phyloP scores from a whole-genome alignment of 2,113 vertebrate species.

The Zosterops pallidus region DNA sequence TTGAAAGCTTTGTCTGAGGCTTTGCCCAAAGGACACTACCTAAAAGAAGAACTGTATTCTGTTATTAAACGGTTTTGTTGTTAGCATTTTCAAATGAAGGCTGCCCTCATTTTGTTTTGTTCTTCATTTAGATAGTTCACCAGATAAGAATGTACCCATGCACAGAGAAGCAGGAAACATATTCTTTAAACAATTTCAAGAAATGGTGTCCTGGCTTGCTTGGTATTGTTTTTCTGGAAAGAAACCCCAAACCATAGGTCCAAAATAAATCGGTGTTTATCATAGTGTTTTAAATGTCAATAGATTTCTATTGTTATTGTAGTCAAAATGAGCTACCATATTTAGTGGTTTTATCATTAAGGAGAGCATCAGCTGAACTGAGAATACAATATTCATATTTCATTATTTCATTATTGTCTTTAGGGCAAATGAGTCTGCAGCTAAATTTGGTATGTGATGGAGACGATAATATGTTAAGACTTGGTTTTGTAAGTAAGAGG shows the following conservation, averaged over 20 bases:
- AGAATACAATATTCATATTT: not conserved
- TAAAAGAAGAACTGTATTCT: not conserved
- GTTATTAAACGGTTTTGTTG: not conserved
- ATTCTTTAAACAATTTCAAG: not conserved
- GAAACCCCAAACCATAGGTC: not conserved
- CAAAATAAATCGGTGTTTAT: not conserved
- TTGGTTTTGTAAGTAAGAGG: not conserved
- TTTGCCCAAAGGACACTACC: not conserved
- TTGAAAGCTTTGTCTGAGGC: not conserved
- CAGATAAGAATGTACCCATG: not conserved
- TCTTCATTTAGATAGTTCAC: not conserved
- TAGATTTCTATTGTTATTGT: not conserved
- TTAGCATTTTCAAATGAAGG: not conserved
- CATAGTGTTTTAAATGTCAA: not conserved
- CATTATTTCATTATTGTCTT: not conserved
- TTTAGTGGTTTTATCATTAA: not conserved
- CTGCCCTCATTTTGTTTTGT: not conserved
- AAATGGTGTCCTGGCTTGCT: not conserved
- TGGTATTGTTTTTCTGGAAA: not conserved
- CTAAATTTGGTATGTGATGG: not conserved
- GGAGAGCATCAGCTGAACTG: not conserved
- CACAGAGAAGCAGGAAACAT: not conserved
- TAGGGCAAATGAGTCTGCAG: not conserved
- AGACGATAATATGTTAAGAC: not conserved
- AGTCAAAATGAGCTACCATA: not conserved